Evolutionary conservation across 2,113 vertebrate genomes (phyloP).

Genomic region (Myocastor coypus): DNA sequence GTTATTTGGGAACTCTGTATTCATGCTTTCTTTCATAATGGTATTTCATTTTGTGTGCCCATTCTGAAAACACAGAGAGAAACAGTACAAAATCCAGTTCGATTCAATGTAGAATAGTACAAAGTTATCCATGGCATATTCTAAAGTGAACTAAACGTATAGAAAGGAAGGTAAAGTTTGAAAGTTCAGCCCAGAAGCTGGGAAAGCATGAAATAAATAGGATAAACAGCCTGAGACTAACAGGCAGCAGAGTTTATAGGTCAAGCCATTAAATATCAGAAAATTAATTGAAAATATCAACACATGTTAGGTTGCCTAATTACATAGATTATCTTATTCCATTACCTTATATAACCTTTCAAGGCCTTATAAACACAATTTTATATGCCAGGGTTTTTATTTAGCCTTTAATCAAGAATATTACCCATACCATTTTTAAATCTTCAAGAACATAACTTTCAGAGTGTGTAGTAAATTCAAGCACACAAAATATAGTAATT

Average conservation of each 20-base stretch:
- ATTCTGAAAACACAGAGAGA: not conserved
- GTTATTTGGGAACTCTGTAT: not conserved
- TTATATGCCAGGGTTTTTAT: not conserved
- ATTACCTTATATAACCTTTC: not conserved
- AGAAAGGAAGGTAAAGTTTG: not conserved
- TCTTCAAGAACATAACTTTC: not conserved
- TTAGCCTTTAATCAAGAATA: not conserved
- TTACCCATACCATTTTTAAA: not conserved
- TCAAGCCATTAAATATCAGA: not conserved
- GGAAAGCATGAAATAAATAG: not conserved
- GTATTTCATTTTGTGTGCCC: not conserved
- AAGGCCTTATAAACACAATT: not conserved
- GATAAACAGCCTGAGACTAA: not conserved
- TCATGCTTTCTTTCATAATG: too few relatives aligned
- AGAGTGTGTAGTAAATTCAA: not conserved
- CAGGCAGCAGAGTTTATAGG: not conserved
- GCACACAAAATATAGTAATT: not conserved
- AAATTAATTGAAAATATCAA: not conserved
- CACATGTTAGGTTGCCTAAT: not conserved
- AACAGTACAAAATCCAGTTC: not conserved
- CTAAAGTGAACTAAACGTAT: not conserved
- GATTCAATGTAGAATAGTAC: too few relatives aligned
- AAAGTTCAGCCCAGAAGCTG: not conserved
- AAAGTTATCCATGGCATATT: not conserved
- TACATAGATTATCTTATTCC: not conserved